Conservation (phyloP, 2,888 invertebrate genomes). For the Lithosia quadra region DNA sequence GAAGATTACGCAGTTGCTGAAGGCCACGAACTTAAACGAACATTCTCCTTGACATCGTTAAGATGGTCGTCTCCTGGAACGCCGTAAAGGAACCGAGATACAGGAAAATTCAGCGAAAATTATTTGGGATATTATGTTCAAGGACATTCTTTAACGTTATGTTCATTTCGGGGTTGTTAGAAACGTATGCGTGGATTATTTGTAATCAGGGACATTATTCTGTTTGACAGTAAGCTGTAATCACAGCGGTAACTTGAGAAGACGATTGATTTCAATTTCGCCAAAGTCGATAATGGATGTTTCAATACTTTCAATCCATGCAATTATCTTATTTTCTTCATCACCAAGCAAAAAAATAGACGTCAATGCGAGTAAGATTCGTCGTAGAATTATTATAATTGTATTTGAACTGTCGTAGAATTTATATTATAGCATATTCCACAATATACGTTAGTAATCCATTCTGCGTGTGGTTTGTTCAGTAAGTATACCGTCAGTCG, state of each 20-base stretch:
- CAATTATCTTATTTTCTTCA: too few species aligned
- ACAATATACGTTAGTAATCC: too few species aligned
- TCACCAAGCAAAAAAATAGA: too few species aligned
- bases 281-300: not conserved
- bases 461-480: not conserved
- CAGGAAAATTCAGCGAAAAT: slow-evolving; percentile 49
- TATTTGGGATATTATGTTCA: slow-evolving; percentile 43
- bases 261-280: too few species aligned
- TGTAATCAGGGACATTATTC: too few species aligned
- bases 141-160: slow-evolving; percentile 49
- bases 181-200: too few species aligned
- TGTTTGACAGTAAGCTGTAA: too few species aligned
- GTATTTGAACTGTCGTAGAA: too few species aligned
- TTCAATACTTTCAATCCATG: too few species aligned
- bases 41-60: slow-evolving; percentile 50
- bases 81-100: slow-evolving; percentile 45
- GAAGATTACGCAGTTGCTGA: slow-evolving; percentile 7
- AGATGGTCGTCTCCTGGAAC: slow-evolving; percentile 40
- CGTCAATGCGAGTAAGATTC: not conserved
- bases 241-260: too few species aligned
- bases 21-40: slow-evolving; percentile 13
- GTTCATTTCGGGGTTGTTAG: slow-evolving; percentile 7
- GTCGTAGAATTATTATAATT: not conserved
- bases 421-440: too few species aligned
- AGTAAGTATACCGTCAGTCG: not conserved